Evolutionary conservation across 2,888 invertebrate species (phyloP).

Genomic region (Eristalinus sepulchralis): DNA sequence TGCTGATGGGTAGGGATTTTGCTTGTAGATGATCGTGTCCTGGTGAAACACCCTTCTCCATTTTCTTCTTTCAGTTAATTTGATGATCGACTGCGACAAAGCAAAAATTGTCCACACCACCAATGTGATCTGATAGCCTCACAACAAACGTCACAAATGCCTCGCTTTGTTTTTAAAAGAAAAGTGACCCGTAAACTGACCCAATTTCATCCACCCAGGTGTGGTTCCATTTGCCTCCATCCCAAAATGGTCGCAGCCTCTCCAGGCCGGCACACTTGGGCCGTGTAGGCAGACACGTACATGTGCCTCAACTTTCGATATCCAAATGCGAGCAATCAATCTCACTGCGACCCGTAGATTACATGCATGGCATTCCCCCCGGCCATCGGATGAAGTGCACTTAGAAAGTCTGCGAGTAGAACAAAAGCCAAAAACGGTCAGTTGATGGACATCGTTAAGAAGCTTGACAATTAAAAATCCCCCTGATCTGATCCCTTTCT

Average conservation of each 20-base stretch:
- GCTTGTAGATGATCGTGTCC: too few species aligned
- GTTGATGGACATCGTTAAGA: slow-evolving; percentile 38
- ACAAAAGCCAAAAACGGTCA: slow-evolving; percentile 9
- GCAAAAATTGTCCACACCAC: too few species aligned
- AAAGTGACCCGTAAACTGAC: too few species aligned
- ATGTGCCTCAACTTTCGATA: not conserved
- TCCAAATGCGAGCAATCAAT: not conserved
- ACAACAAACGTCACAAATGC: too few species aligned
- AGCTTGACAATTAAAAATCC: slow-evolving; percentile 56
- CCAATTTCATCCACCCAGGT: not conserved
- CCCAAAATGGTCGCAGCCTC: too few species aligned
- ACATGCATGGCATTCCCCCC: not conserved
- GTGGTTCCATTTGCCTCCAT: not conserved
- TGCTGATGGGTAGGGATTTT: too few species aligned
- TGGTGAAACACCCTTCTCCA: too few species aligned
- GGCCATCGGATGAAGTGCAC: slow-evolving; percentile 1
- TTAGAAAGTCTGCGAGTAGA: slow-evolving; percentile 31
- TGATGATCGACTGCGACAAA: too few species aligned
- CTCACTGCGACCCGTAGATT: not conserved
- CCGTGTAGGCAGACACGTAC: not conserved
- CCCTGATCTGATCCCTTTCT: slow-evolving; percentile 29
- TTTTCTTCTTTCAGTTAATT: too few species aligned
- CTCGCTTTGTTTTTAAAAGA: too few species aligned
- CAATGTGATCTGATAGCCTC: too few species aligned
- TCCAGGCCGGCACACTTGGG: not conserved